These are phyloP conservation scores for Nomada fabriciana DNA, from an alignment of 2,888 invertebrate species.

Conservation along the genomic window DNA sequence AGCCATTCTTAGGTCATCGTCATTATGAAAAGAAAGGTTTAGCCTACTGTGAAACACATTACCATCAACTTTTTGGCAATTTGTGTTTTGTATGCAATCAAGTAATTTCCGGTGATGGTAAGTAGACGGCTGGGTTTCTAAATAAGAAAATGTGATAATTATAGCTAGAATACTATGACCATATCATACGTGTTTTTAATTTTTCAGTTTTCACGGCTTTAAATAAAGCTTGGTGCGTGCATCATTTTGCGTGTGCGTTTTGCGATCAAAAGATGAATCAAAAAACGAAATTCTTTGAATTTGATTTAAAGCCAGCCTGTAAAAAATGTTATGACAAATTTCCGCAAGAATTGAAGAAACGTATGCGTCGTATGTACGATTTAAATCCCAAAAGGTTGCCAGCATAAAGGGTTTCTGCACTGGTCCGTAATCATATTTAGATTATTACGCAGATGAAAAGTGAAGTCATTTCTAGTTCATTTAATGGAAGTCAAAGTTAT, in stretches of 20 bases:
- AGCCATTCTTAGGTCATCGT: constrained; percentile 99
- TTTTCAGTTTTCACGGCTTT: constrained; percentile 96
- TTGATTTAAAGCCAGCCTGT: constrained; percentile 99
- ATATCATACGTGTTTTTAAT: constrained; percentile 16
- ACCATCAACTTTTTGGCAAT: constrained; percentile 99
- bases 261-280: constrained; percentile 98
- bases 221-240: constrained; percentile 99
- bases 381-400: constrained; percentile 88
- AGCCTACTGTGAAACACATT: constrained; percentile 99
- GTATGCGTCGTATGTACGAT: constrained; percentile 95
- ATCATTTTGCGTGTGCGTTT: constrained; percentile 98
- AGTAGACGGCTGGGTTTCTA: constrained; percentile 73
- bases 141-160: background rate
- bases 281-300: constrained; percentile 99
- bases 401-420: constrained; percentile 73
- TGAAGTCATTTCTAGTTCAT: constrained; percentile 4
- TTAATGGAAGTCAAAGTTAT: constrained; percentile 10
- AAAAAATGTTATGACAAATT: constrained; percentile 99
- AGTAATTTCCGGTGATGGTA: constrained; percentile 98
- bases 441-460: background rate
- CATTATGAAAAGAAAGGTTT: constrained; percentile 99
- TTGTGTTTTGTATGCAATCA: constrained; percentile 99
- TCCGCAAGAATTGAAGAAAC: constrained; percentile 96
- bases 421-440: background rate
- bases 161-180: background rate